Percentiles rank a stretch among this genome's conserved stretches.
phyloP scores from a whole-genome alignment of 2,113 vertebrate genomes.

The Acrocephalus arundinaceus region DNA sequence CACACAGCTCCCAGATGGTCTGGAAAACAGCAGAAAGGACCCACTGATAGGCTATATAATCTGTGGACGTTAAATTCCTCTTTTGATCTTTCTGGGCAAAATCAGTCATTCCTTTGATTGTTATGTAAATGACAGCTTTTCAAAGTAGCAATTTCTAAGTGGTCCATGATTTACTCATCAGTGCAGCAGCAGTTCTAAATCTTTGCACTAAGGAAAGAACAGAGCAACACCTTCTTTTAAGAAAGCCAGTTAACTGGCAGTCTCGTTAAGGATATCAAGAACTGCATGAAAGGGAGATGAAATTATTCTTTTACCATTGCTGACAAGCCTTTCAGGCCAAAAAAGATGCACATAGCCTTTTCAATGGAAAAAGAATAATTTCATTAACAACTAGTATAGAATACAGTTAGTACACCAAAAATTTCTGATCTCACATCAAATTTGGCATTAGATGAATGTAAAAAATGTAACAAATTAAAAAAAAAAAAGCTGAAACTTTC shows the following conservation, averaged over 20 bases:
- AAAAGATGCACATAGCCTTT: not conserved
- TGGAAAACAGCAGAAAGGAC: not conserved
- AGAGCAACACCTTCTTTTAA: not conserved
- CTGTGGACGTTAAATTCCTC: not conserved
- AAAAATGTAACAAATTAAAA: not conserved
- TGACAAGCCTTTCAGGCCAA: not conserved
- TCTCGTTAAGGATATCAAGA: not conserved
- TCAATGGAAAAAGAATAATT: not conserved
- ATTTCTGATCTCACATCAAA: not conserved
- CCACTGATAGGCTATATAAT: not conserved
- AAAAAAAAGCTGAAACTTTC: not conserved
- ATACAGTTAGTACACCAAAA: not conserved
- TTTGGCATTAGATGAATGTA: not conserved
- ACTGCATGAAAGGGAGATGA: not conserved
- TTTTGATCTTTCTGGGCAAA: not conserved
- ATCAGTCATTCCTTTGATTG: not conserved
- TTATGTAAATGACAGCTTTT: not conserved
- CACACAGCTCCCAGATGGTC: accelerated
- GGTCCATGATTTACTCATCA: not conserved
- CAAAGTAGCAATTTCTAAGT: not conserved
- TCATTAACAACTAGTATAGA: not conserved
- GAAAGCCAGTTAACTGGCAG: not conserved
- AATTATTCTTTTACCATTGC: not conserved
- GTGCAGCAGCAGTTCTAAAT: not conserved
- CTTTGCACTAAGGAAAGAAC: not conserved